Conservation (phyloP, 2,797 vertebrate species). For the Channallabes apus region DNA sequence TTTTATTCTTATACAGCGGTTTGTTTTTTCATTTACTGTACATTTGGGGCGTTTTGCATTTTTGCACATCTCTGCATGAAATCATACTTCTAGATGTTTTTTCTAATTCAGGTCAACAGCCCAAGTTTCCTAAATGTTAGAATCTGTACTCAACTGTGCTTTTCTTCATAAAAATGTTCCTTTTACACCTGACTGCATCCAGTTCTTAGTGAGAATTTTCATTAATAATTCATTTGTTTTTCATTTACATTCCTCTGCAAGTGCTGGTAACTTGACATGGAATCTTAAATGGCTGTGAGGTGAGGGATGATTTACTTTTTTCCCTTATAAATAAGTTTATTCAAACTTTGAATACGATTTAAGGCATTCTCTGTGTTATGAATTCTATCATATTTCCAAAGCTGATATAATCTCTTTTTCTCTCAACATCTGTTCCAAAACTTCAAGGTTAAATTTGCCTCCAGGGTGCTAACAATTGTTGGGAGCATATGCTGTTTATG, state of each 20-base stretch:
- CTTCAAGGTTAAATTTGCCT: conserved; percentile 75
- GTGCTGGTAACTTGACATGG: conserved; percentile 49
- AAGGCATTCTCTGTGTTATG: conserved; percentile 15
- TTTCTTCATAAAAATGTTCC: neutral
- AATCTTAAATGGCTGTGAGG: conserved; percentile 34
- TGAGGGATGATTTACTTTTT: conserved; percentile 32
- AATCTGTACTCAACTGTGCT: neutral
- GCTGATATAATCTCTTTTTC: conserved; percentile 59
- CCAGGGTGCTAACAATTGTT: conserved; percentile 66
- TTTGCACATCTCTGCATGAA: neutral
- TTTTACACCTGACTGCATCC: conserved; percentile 44
- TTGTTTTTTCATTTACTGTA: neutral
- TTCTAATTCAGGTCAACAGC: neutral
- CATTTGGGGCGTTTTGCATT: neutral
- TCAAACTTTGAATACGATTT: conserved; percentile 35
- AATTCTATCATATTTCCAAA: conserved; percentile 61
- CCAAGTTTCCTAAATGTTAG: conserved; percentile 15
- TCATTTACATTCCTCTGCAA: conserved; percentile 43
- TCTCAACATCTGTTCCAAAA: conserved; percentile 70
- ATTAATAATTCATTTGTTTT: conserved; percentile 57
- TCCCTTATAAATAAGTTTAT: conserved; percentile 42
- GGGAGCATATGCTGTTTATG: conserved; percentile 76
- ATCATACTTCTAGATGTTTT: neutral
- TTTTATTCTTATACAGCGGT: neutral
- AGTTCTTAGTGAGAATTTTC: conserved; percentile 26